A percentile compares a stretch with the other conserved stretches of the same genome.
These are phyloP conservation scores for Drosophila birchii DNA, from an alignment of 2,888 invertebrate genomes.

Conservation along the genomic window DNA sequence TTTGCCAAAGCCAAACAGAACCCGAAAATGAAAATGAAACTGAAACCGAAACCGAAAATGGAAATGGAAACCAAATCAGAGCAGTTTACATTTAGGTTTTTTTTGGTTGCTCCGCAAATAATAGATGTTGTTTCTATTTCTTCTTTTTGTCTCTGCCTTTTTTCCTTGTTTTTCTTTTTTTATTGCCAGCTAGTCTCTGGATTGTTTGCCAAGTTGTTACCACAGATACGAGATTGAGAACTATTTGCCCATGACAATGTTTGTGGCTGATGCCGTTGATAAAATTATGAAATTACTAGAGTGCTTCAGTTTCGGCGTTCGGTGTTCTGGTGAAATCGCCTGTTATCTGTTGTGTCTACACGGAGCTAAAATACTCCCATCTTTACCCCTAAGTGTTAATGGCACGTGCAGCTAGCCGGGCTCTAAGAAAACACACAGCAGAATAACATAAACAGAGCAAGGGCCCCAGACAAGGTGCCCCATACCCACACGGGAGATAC, in stretches of 20 bases:
- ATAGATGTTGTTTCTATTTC: slow-evolving; percentile 41
- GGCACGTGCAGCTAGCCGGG: slow-evolving; percentile 72
- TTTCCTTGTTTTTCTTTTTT: slow-evolving; percentile 43
- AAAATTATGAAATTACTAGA: slow-evolving; percentile 74
- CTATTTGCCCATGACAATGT: slow-evolving; percentile 72
- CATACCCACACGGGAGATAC: slow-evolving; percentile 12
- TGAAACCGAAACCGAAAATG: slow-evolving; percentile 42
- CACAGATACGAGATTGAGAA: slow-evolving; percentile 61
- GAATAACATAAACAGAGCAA: slow-evolving; percentile 44
- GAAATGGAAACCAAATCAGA: slow-evolving; percentile 63
- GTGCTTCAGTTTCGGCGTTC: slow-evolving; percentile 53
- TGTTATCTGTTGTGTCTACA: slow-evolving; percentile 59
- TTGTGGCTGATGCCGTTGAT: slow-evolving; percentile 72
- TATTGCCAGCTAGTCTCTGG: slow-evolving; percentile 55
- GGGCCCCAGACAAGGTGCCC: slow-evolving; percentile 35
- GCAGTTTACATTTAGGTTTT: slow-evolving; percentile 66
- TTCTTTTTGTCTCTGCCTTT: slow-evolving; percentile 28
- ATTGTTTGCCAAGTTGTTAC: slow-evolving; percentile 64
- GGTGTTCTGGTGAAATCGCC: slow-evolving; percentile 70
- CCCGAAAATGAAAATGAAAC: slow-evolving; percentile 40
- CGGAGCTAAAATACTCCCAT: slow-evolving; percentile 41
- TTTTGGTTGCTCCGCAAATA: slow-evolving; percentile 71
- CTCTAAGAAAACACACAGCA: slow-evolving; percentile 23
- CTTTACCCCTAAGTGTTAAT: slow-evolving; percentile 77
- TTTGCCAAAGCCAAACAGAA: slow-evolving; percentile 65